Evolutionary conservation across 2,888 invertebrate genomes (phyloP).

Genomic region (Sylvicola cinctus): DNA sequence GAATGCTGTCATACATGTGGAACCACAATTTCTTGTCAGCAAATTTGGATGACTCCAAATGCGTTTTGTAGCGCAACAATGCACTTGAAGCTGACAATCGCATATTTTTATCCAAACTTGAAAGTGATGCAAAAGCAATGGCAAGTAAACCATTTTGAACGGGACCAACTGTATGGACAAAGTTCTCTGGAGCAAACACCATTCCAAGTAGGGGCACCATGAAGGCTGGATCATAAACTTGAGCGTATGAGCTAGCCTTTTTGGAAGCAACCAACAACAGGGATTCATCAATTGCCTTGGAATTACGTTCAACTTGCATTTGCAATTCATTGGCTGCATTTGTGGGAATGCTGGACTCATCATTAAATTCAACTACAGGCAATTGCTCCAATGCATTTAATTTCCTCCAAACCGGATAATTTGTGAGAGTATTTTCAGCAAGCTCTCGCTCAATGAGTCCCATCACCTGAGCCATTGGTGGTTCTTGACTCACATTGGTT

Average conservation of each 20-base stretch:
- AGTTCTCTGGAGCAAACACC: slow-evolving; percentile 51
- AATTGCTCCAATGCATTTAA: slow-evolving; percentile 23
- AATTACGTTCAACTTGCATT: not conserved
- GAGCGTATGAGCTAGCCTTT: slow-evolving; percentile 15
- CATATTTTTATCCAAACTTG: slow-evolving; percentile 41
- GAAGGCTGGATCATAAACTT: slow-evolving; percentile 65
- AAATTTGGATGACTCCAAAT: slow-evolving; percentile 43
- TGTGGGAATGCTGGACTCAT: not conserved
- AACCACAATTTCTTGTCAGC: slow-evolving; percentile 22
- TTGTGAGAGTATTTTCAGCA: slow-evolving; percentile 41
- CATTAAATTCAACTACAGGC: slow-evolving; percentile 13
- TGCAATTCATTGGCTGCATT: not conserved
- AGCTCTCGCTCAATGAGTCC: slow-evolving; percentile 43
- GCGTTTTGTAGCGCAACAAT: slow-evolving; percentile 49
- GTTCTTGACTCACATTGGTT: slow-evolving; percentile 40
- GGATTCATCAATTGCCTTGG: not conserved
- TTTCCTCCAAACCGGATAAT: slow-evolving; percentile 45
- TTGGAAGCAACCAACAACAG: not conserved
- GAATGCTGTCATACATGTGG: slow-evolving; percentile 23
- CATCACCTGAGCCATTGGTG: slow-evolving; percentile 49
- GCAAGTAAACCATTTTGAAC: slow-evolving; percentile 48
- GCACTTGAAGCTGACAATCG: slow-evolving; percentile 54
- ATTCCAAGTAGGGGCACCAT: slow-evolving; percentile 56
- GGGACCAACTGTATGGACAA: slow-evolving; percentile 48
- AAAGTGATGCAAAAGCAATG: slow-evolving; percentile 45